Percentiles rank a stretch among this genome's conserved stretches.
phyloP scores from a whole-genome alignment of 2,113 vertebrate species.

The Rhea americana region DNA sequence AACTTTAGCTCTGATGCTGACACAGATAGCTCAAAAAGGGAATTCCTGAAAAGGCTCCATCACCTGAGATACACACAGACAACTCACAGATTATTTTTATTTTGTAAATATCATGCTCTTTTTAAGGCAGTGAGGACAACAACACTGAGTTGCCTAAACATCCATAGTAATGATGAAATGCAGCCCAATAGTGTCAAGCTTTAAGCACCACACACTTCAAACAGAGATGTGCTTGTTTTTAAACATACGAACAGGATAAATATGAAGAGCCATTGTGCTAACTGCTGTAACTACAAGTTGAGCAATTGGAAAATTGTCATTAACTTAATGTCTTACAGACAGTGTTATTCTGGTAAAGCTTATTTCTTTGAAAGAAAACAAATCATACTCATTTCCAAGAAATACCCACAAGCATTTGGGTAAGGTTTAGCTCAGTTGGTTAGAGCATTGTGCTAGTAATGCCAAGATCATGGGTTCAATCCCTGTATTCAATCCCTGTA shows the following conservation, averaged over 20 bases:
- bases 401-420: neutral
- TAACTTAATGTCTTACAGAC: neutral
- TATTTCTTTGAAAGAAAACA: neutral
- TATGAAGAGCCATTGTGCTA: neutral
- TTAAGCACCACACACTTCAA: neutral
- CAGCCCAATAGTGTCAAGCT: neutral
- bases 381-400: neutral
- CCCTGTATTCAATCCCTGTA: too few relatives aligned
- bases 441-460: too few relatives aligned
- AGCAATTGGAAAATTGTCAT: neutral
- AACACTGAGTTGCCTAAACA: neutral
- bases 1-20: fast-evolving
- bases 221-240: neutral
- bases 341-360: neutral
- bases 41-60: neutral
- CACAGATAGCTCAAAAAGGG: neutral
- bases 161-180: neutral
- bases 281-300: neutral
- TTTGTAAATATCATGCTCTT: neutral
- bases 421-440: too few relatives aligned
- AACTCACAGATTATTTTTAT: neutral
- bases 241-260: neutral
- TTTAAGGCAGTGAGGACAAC: neutral
- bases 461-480: too few relatives aligned
- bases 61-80: neutral